phyloP scores from a whole-genome alignment of 2,888 invertebrate genomes.

The Ichneumoninae sp. region DNA sequence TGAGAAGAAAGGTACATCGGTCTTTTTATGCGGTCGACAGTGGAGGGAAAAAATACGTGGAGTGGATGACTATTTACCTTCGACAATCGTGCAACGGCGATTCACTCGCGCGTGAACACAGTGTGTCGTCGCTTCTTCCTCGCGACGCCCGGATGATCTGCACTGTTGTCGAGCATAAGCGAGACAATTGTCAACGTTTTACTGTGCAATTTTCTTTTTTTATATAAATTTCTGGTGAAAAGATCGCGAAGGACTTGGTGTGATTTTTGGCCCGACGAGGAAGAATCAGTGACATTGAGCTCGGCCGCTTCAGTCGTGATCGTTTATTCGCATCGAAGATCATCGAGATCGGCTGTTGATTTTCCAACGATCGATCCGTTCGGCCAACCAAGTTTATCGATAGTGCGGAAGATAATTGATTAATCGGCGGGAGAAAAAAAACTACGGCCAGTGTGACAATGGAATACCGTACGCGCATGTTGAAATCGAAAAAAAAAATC shows the following conservation, averaged over 20 bases:
- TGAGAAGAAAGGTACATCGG: not conserved
- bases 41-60: conserved; percentile 11
- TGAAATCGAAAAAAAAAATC: conserved; percentile 32
- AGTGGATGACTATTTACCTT: conserved; percentile 24
- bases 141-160: conserved; percentile 12
- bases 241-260: not conserved
- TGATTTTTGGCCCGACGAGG: not conserved
- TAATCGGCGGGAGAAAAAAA: conserved; percentile 3
- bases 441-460: conserved; percentile 25
- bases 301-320: no score
- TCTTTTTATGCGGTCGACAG: not conserved
- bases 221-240: not conserved
- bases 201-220: not conserved
- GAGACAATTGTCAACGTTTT: not conserved
- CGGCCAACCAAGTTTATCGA: not conserved
- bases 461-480: conserved; percentile 48
- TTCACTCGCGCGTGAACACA: conserved; percentile 22
- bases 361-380: not conserved
- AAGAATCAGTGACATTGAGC: conserved; percentile 1
- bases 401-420: not conserved
- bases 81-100: conserved; percentile 15
- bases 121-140: conserved; percentile 17
- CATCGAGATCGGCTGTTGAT: not conserved
- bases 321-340: not conserved
- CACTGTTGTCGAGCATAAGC: not conserved